Base-by-base conservation (phyloP, 2,888 invertebrate genomes). In the Anagyrus pseudococci region DNA sequence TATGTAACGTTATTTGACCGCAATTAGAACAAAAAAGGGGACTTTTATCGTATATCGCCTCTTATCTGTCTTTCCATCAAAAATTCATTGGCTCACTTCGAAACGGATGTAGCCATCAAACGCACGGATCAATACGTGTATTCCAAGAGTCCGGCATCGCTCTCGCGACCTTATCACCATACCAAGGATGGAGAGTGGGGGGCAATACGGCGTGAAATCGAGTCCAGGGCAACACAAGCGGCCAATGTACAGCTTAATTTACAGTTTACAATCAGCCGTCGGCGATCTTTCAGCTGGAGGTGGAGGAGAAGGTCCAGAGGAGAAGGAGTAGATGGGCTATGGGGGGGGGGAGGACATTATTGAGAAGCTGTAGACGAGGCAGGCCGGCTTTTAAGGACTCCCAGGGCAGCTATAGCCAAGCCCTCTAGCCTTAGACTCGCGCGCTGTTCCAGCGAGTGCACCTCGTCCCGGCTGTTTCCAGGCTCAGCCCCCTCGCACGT, bases 381-480 rank as follows among this genome's bases (percentile, higher is more conserved):
- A 22, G 17, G 62, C 44, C 55, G 67, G 57, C 58, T 63, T 63
- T 69, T 68, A 64, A 71, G 69, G 62, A 67, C 68, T 72, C 72
- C 71, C 72, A 46, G 63, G 68, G 65, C 64, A 54, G 65, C 70
- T 67, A 71, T 72, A 71, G 47, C 65, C 64, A 47, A 23, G n/a
- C 19, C 29, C 44, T 41, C 20, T 13, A 1, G 23, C 41, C 17
- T 22, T 15, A 17, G 8, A 41, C 29, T 19, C n/a, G 1, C 1
- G 19, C 0, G 49, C 26, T 23, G 15, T 17, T 52, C n/a, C 15
- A 33, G 17, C 40, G 52, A 15, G 17, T 48, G 19, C 17, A 48
- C n/a, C 17, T n/a, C n/a, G n/a, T n/a, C n/a, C 50, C 43, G 33
- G 10, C 2, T 20, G n/a, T 46, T 33, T 8, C 6, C 46, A 25